Evolutionary conservation across 2,888 invertebrate species (phyloP).

Genomic region (Pachydiplax longipennis): DNA sequence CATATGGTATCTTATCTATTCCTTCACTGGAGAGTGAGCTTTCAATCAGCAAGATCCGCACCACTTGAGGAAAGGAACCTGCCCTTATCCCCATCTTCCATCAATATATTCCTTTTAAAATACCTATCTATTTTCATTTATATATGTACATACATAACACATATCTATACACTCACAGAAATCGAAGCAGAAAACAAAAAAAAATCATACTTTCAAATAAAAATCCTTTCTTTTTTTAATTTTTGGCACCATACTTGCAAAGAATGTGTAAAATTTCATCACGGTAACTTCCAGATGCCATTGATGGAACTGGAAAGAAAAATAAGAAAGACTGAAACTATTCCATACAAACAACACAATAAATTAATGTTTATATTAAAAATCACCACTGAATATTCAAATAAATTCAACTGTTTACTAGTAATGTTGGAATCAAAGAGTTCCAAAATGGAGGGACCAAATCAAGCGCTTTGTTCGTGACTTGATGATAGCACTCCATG

Average conservation of each 20-base stretch:
- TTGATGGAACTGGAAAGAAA: constrained; percentile 43
- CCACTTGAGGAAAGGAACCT: constrained; percentile 33
- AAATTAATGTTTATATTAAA: neutral
- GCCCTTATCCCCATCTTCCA: constrained; percentile 26
- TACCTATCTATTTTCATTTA: constrained; percentile 26
- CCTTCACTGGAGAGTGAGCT: neutral
- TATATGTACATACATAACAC: constrained; percentile 18
- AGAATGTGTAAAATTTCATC: constrained; percentile 44
- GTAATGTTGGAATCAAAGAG: too few relatives aligned
- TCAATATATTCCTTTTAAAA: neutral
- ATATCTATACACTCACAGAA: constrained; percentile 32
- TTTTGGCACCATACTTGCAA: constrained; percentile 42
- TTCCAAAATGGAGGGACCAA: too few relatives aligned
- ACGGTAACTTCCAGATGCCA: constrained; percentile 43
- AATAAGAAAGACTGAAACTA: constrained; percentile 22
- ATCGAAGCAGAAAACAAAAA: constrained; percentile 19
- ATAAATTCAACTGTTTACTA: too few relatives aligned
- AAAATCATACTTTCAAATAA: constrained; percentile 5
- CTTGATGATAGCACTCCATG: too few relatives aligned
- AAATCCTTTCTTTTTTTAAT: constrained; percentile 19
- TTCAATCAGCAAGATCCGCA: neutral
- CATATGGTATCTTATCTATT: neutral
- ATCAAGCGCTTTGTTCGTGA: too few relatives aligned
- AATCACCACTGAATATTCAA: too few relatives aligned
- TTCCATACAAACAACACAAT: neutral